A percentile compares a stretch with the other conserved stretches of the same genome.
phyloP scores from a whole-genome alignment of 2,888 invertebrate genomes.

The Aporophyla nigra region DNA sequence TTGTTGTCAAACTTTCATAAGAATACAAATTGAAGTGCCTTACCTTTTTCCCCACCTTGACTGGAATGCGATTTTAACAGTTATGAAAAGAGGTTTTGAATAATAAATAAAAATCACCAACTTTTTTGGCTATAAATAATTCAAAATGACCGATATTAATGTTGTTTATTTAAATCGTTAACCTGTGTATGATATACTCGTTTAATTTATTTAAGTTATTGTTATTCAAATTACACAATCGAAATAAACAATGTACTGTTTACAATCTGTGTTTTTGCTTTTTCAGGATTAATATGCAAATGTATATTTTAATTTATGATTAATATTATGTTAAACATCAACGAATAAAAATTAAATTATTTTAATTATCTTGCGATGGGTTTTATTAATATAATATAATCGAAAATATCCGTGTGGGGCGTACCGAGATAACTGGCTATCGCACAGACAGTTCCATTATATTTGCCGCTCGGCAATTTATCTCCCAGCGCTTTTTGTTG shows the following conservation, averaged over 20 bases:
- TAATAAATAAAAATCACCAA: not conserved
- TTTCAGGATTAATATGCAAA: not conserved
- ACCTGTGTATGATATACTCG: not conserved
- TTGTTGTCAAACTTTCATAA: no score
- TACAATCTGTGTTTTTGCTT: not conserved
- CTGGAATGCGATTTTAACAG: not conserved
- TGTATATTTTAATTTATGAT: not conserved
- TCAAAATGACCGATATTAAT: not conserved
- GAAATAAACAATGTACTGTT: not conserved
- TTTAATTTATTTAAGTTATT: not conserved
- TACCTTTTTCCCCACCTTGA: not conserved
- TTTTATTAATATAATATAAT: conserved; percentile 73
- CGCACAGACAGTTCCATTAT: conserved; percentile 78
- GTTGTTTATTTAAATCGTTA: not conserved
- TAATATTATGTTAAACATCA: conserved; percentile 4
- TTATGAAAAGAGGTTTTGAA: not conserved
- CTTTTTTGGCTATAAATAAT: not conserved
- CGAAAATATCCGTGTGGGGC: conserved; percentile 70
- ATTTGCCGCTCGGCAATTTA: conserved; percentile 80
- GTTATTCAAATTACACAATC: conserved; percentile 1
- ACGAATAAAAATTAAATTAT: conserved; percentile 35
- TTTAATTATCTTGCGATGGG: conserved; percentile 58
- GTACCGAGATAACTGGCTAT: conserved; percentile 77
- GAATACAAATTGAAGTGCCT: not conserved
- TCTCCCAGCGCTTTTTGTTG: conserved; percentile 79